phyloP scores from a whole-genome alignment of 2,888 invertebrate genomes.

The Callyntrura sp. region DNA sequence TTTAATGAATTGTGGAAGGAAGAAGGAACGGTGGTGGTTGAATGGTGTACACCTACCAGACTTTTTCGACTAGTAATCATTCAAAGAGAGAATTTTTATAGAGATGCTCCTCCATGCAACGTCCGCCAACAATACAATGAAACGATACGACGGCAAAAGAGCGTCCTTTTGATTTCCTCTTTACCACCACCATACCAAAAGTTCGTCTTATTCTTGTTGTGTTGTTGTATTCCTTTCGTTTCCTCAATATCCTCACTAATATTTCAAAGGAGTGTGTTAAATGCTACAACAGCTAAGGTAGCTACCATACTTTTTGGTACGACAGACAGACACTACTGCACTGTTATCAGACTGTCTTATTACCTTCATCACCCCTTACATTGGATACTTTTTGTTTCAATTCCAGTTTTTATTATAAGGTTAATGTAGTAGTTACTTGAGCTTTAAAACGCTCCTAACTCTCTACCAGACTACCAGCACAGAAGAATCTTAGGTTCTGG shows the following conservation, averaged over 20 bases:
- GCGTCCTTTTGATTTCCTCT: conserved; percentile 29
- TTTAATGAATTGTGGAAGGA: conserved; percentile 57
- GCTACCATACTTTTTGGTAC: background rate
- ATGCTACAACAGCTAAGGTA: background rate
- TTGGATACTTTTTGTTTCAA: conserved; percentile 32
- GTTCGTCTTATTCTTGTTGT: background rate
- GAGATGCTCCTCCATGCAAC: conserved; percentile 19
- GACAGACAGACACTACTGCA: no score
- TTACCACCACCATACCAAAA: background rate
- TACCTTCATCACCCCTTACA: conserved; percentile 42
- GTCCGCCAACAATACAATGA: background rate
- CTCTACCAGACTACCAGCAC: background rate
- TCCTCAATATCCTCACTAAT: conserved; percentile 1
- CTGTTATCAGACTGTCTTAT: conserved; percentile 48
- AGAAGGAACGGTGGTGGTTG: conserved; percentile 45
- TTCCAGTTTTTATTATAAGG: conserved; percentile 22
- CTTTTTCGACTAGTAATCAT: conserved; percentile 42
- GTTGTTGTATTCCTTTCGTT: background rate
- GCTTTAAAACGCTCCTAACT: conserved; percentile 8
- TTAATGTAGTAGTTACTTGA: conserved; percentile 23
- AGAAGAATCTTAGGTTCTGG: background rate
- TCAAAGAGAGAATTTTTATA: conserved; percentile 47
- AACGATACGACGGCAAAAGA: background rate
- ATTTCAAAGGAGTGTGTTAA: background rate
- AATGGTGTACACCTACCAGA: conserved; percentile 36